Evolutionary conservation across 2,797 vertebrate species (phyloP), one percentile per base, ranked within the genome.

Genomic region (Gephyroberyx darwinii): DNA sequence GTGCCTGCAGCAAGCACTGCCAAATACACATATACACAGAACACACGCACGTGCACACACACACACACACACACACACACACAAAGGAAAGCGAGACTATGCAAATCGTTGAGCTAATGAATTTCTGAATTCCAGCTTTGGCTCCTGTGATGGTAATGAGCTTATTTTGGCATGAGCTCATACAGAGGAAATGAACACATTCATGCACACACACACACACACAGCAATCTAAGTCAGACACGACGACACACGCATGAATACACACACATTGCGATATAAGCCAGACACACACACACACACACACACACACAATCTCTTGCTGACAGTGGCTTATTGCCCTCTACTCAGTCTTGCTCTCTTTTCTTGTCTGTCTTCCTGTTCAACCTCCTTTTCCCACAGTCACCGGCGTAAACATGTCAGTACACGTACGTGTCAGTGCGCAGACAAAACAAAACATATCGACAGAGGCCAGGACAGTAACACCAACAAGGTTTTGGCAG

Each of bases 101-200:
- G 88, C 78, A 88, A 89, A 89, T 89, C 31, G 66, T 84, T 53
- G 78, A 81, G 82, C 86, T 87, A 90, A 88, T 91, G 85, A 90
- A 88, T 90, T 89, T 90, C 78, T 88, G 85, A 89, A 86, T 89
- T 89, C 83, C 81, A 81, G 86, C 75, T 71, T 75, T 70, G 84
- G 85, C 83, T 88, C 86, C 87, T 89, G 83, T 75, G 85, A 91
- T 84, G 85, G 68, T 90, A 90, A 91, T 90, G 86, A 89, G 89
- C 88, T 91, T 90, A 91, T 88, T 91, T 87, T 90, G 90, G 89
- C 85, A 85, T 72, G 52, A 80, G 86, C 83, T 90, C 88, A 88
- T 77, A 84, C 67, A 86, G 48, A 78, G 73, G 48, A 87, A 83
- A 84, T 74, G 56, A 81, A 80, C 74, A 75, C 63, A 83, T 72